Evolutionary conservation across 2,113 vertebrate genomes (phyloP).

Genomic region (Malurus alboscapulatus): DNA sequence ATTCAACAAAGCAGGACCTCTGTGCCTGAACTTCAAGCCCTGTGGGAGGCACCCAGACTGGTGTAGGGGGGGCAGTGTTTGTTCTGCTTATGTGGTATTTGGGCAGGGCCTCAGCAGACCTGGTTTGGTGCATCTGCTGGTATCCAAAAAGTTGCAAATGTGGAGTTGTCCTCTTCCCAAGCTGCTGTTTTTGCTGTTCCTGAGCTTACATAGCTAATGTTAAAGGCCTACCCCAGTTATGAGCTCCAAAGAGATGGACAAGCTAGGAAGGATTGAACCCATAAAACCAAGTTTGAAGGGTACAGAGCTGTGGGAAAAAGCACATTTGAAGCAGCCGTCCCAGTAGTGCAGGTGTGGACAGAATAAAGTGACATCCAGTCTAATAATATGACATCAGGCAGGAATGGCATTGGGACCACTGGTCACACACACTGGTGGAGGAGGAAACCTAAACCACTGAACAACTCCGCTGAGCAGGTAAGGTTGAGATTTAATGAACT

Average conservation of each 20-base stretch:
- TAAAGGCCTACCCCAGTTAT: neutral
- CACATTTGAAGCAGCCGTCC: neutral
- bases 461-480: neutral
- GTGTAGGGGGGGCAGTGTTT: accelerated
- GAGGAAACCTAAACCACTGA: neutral
- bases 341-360: neutral
- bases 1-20: neutral
- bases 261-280: neutral
- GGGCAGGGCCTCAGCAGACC: neutral
- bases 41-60: neutral
- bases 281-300: neutral
- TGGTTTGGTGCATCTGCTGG: neutral
- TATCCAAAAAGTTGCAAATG: neutral
- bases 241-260: neutral
- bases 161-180: accelerated
- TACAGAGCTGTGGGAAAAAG: neutral
- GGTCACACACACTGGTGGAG: neutral
- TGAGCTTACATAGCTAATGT: accelerated
- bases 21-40: neutral
- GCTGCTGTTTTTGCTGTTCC: neutral
- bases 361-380: neutral
- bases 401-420: neutral
- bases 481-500: neutral
- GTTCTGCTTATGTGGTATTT: neutral
- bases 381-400: accelerated